Conservation (phyloP, 2,888 invertebrate genomes). For the Melieria crassipennis region DNA sequence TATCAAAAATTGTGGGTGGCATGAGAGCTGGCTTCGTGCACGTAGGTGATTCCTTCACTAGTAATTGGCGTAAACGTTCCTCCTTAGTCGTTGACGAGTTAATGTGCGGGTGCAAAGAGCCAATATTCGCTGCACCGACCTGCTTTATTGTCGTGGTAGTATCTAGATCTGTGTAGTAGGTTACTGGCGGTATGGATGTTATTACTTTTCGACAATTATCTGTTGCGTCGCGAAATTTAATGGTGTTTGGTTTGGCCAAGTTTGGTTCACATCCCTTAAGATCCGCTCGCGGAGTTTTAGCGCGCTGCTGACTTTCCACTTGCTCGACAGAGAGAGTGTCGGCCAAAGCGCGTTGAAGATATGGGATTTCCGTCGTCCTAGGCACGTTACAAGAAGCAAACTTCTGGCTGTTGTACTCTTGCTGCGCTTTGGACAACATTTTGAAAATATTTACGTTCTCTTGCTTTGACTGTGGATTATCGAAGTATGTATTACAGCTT, state of each 20-base stretch:
- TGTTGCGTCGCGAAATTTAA: no score
- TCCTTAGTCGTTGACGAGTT: slow-evolving; percentile 4
- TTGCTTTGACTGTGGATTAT: slow-evolving; percentile 42
- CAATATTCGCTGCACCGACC: background rate
- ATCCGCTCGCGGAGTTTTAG: slow-evolving; percentile 71
- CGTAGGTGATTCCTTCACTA: slow-evolving; percentile 17
- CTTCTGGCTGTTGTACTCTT: slow-evolving; percentile 71
- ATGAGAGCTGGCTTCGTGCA: slow-evolving; percentile 77
- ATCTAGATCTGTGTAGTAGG: slow-evolving; percentile 10
- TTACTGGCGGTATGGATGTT: no score
- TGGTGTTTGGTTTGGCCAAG: slow-evolving; percentile 3
- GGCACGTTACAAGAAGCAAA: slow-evolving; percentile 82
- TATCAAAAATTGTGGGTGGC: slow-evolving; percentile 87
- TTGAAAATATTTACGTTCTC: slow-evolving; percentile 79
- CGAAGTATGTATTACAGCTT: slow-evolving; percentile 20
- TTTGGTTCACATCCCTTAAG: background rate
- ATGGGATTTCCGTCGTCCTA: slow-evolving; percentile 70
- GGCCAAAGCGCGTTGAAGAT: slow-evolving; percentile 83
- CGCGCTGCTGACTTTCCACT: slow-evolving; percentile 87
- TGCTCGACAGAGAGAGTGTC: slow-evolving; percentile 78
- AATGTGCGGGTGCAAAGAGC: background rate
- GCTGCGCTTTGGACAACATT: slow-evolving; percentile 90
- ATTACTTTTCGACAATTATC: no score
- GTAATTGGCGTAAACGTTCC: slow-evolving; percentile 19
- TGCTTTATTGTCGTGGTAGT: background rate